Evolutionary conservation across 2,113 vertebrate genomes (phyloP).

Genomic region (Myotis lucifugus): DNA sequence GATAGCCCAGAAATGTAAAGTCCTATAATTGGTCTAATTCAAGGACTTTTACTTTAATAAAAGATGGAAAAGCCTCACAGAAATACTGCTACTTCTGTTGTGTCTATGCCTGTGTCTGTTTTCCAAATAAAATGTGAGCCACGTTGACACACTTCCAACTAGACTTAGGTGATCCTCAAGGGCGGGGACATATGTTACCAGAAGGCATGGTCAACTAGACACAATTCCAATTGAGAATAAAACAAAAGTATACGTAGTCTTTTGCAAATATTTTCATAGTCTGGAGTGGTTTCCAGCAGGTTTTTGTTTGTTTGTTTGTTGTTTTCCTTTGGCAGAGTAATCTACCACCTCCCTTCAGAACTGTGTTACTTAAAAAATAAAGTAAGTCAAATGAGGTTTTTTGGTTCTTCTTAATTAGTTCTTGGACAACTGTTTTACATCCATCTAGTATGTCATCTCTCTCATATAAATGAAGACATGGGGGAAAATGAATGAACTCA

Average conservation of each 20-base stretch:
- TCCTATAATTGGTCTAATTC: neutral
- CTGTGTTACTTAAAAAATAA: neutral
- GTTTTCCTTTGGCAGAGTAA: neutral
- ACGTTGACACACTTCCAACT: accelerated
- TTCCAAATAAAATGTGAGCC: neutral
- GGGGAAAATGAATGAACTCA: neutral
- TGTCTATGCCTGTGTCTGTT: neutral
- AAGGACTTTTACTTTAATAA: neutral
- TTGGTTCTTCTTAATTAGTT: neutral
- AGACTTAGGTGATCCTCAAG: neutral
- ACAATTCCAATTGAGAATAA: neutral
- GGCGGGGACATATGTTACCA: neutral
- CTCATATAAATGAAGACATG: neutral
- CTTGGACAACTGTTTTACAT: neutral
- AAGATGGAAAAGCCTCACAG: neutral
- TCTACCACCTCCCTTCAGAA: neutral
- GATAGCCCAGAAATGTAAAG: neutral
- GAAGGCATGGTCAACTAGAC: neutral
- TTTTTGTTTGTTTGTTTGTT: neutral
- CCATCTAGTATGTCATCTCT: neutral
- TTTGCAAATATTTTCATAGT: neutral
- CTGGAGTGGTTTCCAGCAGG: neutral
- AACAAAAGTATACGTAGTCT: neutral
- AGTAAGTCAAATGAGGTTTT: neutral
- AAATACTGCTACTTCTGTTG: neutral